Percentiles rank a stretch among this genome's conserved stretches.
phyloP scores from a whole-genome alignment of 37 sponge, comb jelly and placozoan genomes.

The Oopsacas minuta region DNA sequence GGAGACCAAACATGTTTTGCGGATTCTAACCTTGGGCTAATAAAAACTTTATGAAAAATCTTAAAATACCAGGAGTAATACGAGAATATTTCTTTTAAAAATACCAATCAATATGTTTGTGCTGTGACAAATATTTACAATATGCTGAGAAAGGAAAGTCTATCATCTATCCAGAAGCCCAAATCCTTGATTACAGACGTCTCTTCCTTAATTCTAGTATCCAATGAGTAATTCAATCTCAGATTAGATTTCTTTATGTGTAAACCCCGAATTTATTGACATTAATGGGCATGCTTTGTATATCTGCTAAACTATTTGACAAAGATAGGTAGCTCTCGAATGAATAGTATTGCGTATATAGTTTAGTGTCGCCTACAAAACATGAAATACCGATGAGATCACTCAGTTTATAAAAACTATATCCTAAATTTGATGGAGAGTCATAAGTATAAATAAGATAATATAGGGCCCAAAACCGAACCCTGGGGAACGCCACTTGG shows the following conservation, averaged over 20 bases:
- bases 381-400: background rate
- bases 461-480: conserved; percentile 28
- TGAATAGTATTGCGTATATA: background rate
- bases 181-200: background rate
- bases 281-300: background rate
- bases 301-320: background rate
- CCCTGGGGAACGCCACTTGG: conserved; percentile 33
- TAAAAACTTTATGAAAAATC: conserved; percentile 11
- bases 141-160: background rate
- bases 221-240: background rate
- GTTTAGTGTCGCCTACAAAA: conserved; percentile 2
- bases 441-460: conserved; percentile 33
- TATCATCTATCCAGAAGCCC: conserved; percentile 7
- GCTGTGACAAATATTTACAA: background rate
- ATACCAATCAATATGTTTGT: background rate
- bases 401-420: conserved; percentile 3
- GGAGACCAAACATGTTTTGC: background rate
- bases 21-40: conserved; percentile 6
- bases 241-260: background rate
- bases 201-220: background rate
- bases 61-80: background rate
- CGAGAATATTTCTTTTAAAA: background rate
- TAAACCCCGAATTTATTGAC: background rate
- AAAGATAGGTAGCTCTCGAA: background rate
- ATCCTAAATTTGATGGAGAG: background rate